These are phyloP conservation scores for Scophthalmus maximus DNA, from an alignment of 2,113 vertebrate genomes.

Conservation along the genomic window DNA sequence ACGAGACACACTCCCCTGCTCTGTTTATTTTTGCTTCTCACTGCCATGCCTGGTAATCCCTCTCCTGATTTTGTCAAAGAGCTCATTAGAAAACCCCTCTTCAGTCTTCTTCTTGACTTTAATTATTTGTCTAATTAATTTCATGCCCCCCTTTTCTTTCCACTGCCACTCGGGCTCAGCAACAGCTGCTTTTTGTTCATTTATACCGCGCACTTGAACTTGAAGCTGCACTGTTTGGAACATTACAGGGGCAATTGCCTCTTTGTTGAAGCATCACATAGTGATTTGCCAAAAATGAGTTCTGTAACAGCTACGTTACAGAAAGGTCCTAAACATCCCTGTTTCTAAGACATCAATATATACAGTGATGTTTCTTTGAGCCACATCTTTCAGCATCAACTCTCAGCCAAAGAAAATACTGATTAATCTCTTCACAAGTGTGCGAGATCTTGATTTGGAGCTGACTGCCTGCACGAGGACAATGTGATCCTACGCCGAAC, in stretches of 20 bases:
- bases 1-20: slow-evolving; percentile 15
- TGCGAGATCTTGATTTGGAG: slow-evolving; percentile 28
- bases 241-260: slow-evolving; percentile 49
- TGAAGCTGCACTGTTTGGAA: slow-evolving; percentile 35
- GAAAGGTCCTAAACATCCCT: slow-evolving; percentile 10
- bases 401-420: neutral
- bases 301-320: slow-evolving; percentile 8
- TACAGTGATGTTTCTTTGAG: slow-evolving; percentile 1
- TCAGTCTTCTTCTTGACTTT: slow-evolving; percentile 17
- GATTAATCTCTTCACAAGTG: slow-evolving; percentile 11
- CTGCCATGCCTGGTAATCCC: neutral
- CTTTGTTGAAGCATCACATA: slow-evolving; percentile 53
- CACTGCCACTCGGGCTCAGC: slow-evolving; percentile 1
- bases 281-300: slow-evolving; percentile 35
- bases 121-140: slow-evolving; percentile 65
- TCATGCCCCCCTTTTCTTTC: slow-evolving; percentile 26
- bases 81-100: slow-evolving; percentile 20
- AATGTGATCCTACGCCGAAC: slow-evolving; percentile 42
- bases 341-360: slow-evolving; percentile 6
- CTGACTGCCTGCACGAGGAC: slow-evolving; percentile 12
- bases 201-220: slow-evolving; percentile 47
- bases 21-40: slow-evolving; percentile 24
- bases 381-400: neutral
- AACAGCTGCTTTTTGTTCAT: slow-evolving; percentile 46
- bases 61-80: slow-evolving; percentile 19